Conservation (phyloP, 2,113 vertebrate species). For the Apodemus sylvaticus region DNA sequence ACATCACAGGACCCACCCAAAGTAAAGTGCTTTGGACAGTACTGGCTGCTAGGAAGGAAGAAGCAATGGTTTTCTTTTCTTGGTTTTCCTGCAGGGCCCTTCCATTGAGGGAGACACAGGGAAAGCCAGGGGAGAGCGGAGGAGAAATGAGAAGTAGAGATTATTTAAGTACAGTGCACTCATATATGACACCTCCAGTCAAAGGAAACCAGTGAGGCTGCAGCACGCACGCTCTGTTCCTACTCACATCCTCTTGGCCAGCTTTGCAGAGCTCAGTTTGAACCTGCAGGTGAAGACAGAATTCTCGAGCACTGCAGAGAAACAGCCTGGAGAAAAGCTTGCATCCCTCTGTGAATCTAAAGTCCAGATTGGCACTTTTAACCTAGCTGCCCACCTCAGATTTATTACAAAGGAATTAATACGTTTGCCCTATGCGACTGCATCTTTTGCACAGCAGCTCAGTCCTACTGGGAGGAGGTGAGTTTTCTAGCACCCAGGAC, state of each 20-base stretch:
- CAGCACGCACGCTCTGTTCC: neutral
- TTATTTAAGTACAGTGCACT: too few species aligned
- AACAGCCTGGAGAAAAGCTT: neutral
- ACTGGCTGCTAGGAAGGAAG: neutral
- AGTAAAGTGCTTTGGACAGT: neutral
- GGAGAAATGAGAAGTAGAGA: neutral
- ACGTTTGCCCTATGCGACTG: neutral
- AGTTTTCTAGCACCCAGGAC: neutral
- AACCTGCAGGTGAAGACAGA: neutral
- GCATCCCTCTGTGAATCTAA: too few species aligned
- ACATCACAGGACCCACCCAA: fast-evolving
- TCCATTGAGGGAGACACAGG: too few species aligned
- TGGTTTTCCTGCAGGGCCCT: neutral
- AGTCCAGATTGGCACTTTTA: neutral
- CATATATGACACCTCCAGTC: neutral
- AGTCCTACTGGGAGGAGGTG: neutral
- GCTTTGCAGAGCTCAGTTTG: neutral
- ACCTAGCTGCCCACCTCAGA: neutral
- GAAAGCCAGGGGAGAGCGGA: neutral
- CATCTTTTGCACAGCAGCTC: neutral
- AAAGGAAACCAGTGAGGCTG: neutral
- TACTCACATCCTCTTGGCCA: neutral
- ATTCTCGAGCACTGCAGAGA: neutral
- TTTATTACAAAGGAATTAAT: neutral
- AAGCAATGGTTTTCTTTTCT: neutral